Base-by-base conservation (phyloP, 1,140 invertebrate species). In the Agraylea sexmaculata region DNA sequence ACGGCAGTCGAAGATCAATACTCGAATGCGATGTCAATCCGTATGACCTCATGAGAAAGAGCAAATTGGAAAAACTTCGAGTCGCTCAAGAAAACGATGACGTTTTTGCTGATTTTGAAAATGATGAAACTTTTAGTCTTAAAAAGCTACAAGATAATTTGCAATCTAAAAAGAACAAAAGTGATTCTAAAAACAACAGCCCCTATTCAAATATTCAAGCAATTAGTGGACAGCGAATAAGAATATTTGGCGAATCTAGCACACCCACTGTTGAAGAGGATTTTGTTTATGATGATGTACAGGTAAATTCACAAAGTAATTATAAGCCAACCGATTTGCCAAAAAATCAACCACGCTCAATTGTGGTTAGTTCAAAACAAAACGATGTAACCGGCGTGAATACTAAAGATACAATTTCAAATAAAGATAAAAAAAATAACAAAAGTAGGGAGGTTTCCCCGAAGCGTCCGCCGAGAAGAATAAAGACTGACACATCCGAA, bases 21-120 rank as follows among this genome's bases (percentile, higher is more conserved):
- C 62, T 90, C 11, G 80, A 86, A 51, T 87, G 83, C 58, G 75
- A 87, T 53, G 80, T 88, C 10, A 88, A 85, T 61, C 83, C 86
- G 4, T 89, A 89, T 51, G 80, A 86, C 34, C 61, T 90, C 43
- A 74, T 88, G 36, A 74, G 74, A 44, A 57, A 57, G 40, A 55
- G 53, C 34, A 58, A 57, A 31, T 21, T 42, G 13, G 43, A 49
- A 43, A 45, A 49, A 16, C 32, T 45, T 21, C 23, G 30, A 19
- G 19, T 15, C 7, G 25, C 22, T 3, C 16, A 25, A 17, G 42
- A 32, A 32, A 37, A 36, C 8, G 47, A 49, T 11, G 47, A 49
- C 12, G 47, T 32, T 7, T 49, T 49, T 37, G 43, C 39, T 12
- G 49, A 50, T 33, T 49, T 47, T 10, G 36, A 44, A 15, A 45